Percentiles rank a stretch among this genome's conserved stretches.
phyloP scores from a whole-genome alignment of 1,140 invertebrate genomes.

The Heliconius melpomene region DNA sequence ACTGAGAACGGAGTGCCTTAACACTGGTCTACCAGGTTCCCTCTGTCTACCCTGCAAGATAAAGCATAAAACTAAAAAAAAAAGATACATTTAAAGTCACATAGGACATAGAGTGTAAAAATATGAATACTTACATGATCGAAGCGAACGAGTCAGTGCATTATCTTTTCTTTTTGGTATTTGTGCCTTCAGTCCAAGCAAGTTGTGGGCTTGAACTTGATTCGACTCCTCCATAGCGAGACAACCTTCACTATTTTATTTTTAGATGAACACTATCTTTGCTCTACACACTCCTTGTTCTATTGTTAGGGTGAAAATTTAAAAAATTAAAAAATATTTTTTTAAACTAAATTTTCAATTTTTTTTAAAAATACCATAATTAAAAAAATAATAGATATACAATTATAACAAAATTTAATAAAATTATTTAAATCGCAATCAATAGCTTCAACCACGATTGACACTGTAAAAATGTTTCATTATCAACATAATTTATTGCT shows the following conservation, averaged over 20 bases:
- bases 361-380: too few species aligned
- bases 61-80: too few species aligned
- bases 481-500: not conserved
- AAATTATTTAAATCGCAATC: not conserved
- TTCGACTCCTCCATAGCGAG: slow-evolving; percentile 48
- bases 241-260: not conserved
- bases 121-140: not conserved
- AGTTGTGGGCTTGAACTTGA: slow-evolving; percentile 64
- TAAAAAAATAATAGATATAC: too few species aligned
- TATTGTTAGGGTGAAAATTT: not conserved
- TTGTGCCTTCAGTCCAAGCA: slow-evolving; percentile 63
- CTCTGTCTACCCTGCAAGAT: too few species aligned
- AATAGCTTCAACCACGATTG: not conserved
- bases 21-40: too few species aligned
- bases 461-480: not conserved
- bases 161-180: slow-evolving; percentile 54
- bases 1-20: too few species aligned
- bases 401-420: not conserved
- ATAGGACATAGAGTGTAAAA: too few species aligned
- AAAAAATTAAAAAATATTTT: not conserved
- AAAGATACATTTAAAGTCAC: not conserved
- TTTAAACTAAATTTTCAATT: too few species aligned
- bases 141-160: slow-evolving; percentile 48
- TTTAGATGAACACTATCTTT: not conserved
- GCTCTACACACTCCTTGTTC: not conserved